Conservation (phyloP, 2,113 vertebrate species). For the Atrichornis clamosus region DNA sequence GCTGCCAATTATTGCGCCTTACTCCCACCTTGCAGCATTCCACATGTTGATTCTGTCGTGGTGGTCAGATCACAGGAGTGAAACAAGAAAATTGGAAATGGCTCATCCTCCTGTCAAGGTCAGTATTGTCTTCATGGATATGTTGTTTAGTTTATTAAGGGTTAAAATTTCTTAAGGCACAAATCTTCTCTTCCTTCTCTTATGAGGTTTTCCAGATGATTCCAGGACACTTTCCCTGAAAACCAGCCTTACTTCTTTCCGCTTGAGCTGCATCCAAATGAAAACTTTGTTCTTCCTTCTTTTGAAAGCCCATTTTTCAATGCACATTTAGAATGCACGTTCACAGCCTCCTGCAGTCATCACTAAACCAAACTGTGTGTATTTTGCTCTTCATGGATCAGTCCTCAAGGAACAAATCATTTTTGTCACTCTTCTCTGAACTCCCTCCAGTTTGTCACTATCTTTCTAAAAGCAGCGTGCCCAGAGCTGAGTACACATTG, state of each 20-base stretch:
- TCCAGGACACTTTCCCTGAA: not conserved
- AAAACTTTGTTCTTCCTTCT: not conserved
- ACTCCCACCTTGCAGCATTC: not conserved
- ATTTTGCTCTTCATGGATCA: conserved; percentile 4
- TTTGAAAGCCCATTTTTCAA: not conserved
- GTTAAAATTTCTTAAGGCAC: not conserved
- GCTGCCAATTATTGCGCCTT: not conserved
- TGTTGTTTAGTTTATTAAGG: not conserved
- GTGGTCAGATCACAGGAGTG: not conserved
- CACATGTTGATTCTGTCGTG: not conserved
- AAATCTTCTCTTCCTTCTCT: not conserved
- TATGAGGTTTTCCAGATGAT: not conserved
- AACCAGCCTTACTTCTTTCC: not conserved
- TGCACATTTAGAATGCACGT: not conserved
- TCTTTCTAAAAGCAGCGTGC: not conserved
- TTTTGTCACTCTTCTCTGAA: conserved; percentile 50
- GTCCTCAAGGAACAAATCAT: not conserved
- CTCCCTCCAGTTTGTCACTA: conserved; percentile 1
- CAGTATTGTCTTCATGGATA: not conserved
- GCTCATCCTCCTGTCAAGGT: not conserved
- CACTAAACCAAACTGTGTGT: not conserved
- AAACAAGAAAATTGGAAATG: not conserved
- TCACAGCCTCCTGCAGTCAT: not conserved
- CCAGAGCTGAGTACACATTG: not conserved
- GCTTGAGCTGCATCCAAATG: not conserved